Percentiles rank a stretch among this genome's conserved stretches.
These are phyloP conservation scores for Periophthalmodon schlosseri DNA, from an alignment of 2,113 vertebrate genomes.

Conservation along the genomic window DNA sequence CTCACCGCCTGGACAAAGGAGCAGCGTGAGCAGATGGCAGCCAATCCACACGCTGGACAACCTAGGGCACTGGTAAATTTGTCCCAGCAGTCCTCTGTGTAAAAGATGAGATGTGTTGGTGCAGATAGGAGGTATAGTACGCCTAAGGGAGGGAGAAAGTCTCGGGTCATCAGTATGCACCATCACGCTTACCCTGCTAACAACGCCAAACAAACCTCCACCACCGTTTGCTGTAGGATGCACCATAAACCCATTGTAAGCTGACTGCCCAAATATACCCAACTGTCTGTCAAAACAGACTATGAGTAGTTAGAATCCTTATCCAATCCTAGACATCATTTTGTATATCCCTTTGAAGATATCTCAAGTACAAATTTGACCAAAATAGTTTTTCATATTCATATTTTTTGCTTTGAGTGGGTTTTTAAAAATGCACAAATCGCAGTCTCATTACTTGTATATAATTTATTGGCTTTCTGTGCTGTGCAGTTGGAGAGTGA, in stretches of 20 bases:
- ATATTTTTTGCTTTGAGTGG: slow-evolving; percentile 24
- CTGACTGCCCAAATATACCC: not conserved
- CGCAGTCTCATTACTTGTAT: slow-evolving; percentile 30
- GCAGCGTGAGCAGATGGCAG: slow-evolving; percentile 39
- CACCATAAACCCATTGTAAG: slow-evolving; percentile 49
- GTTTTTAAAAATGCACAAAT: slow-evolving; percentile 31
- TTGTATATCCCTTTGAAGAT: slow-evolving; percentile 17
- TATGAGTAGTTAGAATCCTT: slow-evolving; percentile 13
- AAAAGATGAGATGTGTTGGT: slow-evolving; percentile 57
- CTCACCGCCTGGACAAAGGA: slow-evolving; percentile 18
- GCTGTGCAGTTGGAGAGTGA: slow-evolving; percentile 19
- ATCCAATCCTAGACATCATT: slow-evolving; percentile 10
- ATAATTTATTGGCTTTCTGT: slow-evolving; percentile 7
- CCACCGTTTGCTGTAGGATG: slow-evolving; percentile 55
- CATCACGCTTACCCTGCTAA: slow-evolving; percentile 33
- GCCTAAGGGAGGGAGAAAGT: slow-evolving; percentile 35
- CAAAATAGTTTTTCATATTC: slow-evolving; percentile 45
- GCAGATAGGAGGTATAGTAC: slow-evolving; percentile 43
- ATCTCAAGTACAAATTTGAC: slow-evolving; percentile 32
- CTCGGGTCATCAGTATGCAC: slow-evolving; percentile 51
- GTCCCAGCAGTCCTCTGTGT: slow-evolving; percentile 53
- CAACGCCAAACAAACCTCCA: slow-evolving; percentile 57
- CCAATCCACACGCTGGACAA: slow-evolving; percentile 27
- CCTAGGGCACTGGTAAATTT: slow-evolving; percentile 61
- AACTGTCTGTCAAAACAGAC: slow-evolving; percentile 1